These are phyloP conservation scores for Standfussiana lucernea DNA, from an alignment of 2,888 invertebrate genomes.

Conservation along the genomic window DNA sequence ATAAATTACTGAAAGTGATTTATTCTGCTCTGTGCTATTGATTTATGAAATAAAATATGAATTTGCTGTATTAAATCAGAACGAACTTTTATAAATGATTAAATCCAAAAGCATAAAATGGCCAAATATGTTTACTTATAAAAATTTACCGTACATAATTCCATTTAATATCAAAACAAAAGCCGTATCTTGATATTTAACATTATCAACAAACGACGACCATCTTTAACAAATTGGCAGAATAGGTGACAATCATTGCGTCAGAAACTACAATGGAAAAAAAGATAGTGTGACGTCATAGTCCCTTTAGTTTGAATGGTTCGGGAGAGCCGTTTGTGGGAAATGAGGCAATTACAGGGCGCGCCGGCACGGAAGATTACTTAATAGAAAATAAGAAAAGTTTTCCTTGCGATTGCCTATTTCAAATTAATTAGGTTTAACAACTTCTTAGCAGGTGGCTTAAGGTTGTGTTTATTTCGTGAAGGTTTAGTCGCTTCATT, in stretches of 20 bases:
- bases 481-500: conserved; percentile 2
- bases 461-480: conserved; percentile 21
- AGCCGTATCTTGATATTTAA: not conserved
- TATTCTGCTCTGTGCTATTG: conserved; percentile 36
- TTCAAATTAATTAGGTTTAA: conserved; percentile 58
- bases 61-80: conserved; percentile 38
- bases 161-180: not conserved
- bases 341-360: conserved; percentile 66
- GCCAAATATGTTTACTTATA: not conserved
- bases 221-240: conserved; percentile 30
- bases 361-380: conserved; percentile 51
- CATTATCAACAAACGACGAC: not conserved
- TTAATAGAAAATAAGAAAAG: conserved; percentile 68
- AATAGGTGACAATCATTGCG: conserved; percentile 51
- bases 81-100: not conserved
- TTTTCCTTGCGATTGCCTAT: conserved; percentile 56
- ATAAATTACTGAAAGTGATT: conserved; percentile 53
- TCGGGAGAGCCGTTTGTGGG: conserved; percentile 58
- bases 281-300: conserved; percentile 54
- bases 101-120: not conserved
- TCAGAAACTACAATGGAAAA: conserved; percentile 30
- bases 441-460: conserved; percentile 39
- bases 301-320: conserved; percentile 50
- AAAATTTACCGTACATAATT: not conserved
- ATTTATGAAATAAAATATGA: conserved; percentile 44